phyloP scores from a whole-genome alignment of 23 tunicate genomes.

The Halocynthia aurantium region DNA sequence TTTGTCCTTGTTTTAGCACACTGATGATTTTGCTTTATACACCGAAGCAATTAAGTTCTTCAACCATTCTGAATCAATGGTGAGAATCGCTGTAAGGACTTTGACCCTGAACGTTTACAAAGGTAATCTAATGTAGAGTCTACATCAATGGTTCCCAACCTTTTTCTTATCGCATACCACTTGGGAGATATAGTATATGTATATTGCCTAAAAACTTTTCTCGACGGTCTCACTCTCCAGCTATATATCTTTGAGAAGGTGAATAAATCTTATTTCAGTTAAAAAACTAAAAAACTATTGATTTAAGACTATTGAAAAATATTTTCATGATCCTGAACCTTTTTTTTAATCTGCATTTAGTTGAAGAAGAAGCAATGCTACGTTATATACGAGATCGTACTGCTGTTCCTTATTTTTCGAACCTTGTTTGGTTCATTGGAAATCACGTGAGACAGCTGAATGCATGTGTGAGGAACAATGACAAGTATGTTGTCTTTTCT shows the following conservation, averaged over 20 bases:
- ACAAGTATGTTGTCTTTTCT: conserved; percentile 45
- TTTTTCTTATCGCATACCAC: too few species aligned
- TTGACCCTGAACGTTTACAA: conserved; percentile 89
- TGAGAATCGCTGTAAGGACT: conserved; percentile 94
- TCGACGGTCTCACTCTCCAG: too few species aligned
- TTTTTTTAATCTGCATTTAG: conserved; percentile 27
- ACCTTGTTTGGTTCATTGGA: conserved; percentile 90
- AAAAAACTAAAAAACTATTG: too few species aligned
- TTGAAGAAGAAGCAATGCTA: conserved; percentile 82
- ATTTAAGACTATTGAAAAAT: too few species aligned
- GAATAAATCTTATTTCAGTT: too few species aligned
- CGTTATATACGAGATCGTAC: conserved; percentile 91
- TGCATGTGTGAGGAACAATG: conserved; percentile 57
- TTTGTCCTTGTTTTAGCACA: conserved; percentile 51
- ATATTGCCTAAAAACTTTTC: too few species aligned
- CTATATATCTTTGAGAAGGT: too few species aligned
- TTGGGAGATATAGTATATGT: too few species aligned
- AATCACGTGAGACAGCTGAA: conserved; percentile 82
- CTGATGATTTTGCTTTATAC: conserved; percentile 98
- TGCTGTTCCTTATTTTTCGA: conserved; percentile 94
- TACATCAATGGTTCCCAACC: too few species aligned
- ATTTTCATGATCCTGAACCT: too few species aligned
- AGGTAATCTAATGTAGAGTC: conserved; percentile 28
- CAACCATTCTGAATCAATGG: conserved; percentile 97
- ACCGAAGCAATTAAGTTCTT: conserved; percentile 98